Evolutionary conservation across 2,113 vertebrate genomes (phyloP), one percentile per base, ranked within the genome.

Genomic region (Eira barbara): DNA sequence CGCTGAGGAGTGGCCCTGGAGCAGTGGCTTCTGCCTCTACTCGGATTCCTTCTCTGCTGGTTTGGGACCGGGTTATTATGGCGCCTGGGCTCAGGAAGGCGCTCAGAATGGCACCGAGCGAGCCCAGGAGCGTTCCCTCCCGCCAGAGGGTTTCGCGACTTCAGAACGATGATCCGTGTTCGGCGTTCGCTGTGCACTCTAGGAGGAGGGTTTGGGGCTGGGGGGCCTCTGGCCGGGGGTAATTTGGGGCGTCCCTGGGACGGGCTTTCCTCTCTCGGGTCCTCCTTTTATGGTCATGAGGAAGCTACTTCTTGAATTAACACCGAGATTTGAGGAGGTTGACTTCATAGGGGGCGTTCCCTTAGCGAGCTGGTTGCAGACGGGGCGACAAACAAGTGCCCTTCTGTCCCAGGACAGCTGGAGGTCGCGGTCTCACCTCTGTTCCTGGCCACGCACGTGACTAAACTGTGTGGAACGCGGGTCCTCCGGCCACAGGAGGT

Each of bases 251-350:
- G 0, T 86, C 89, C 45, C 49, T 17, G 15, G 15, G 49, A 17
- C 4, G 71, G 95, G 10, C 21, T 0, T 86, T 88, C 45, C 2
- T 9, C 13, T 73, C 74, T 90, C 61, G 36, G 78, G 45, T 47
- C 94, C 69, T 95, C n/a, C 0, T 63, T 45, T 59, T 88, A 80
- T 18, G 85, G 0, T 82, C 73, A 27, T 0, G 73, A 87, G 59
- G 93, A 97, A 97, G 86, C 0, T 76, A 0, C 96, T 25, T 12
- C 91, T 96, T 84, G 82, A 63, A 76, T 61, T 29, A 27, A 27
- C 11, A 21, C 80, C 4, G 76, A 36, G 97, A 80, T 92, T 81
- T 27, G 76, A 39, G 94, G n/a, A 55, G 2, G 9, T 18, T 45
- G 52, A 27, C 67, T 17, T 79, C 36, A 0, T 25, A 45, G 29